A percentile compares a stretch with the other conserved stretches of the same genome.
phyloP scores from a whole-genome alignment of 2,888 invertebrate species.

The Campoletis raptor region DNA sequence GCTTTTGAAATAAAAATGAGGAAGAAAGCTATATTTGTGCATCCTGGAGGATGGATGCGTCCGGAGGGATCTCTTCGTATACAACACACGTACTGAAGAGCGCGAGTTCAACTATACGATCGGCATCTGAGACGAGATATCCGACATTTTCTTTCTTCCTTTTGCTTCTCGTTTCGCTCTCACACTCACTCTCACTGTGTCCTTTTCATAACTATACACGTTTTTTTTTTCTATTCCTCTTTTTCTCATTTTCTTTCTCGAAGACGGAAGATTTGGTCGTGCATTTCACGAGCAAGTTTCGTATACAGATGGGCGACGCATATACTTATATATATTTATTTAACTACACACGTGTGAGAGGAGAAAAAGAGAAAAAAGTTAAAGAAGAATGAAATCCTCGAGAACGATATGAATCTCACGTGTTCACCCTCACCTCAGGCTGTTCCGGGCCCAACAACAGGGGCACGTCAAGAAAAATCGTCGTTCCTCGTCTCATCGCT shows the following conservation, averaged over 20 bases:
- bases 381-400: slow-evolving; percentile 62
- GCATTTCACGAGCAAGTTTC: slow-evolving; percentile 65
- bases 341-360: neutral
- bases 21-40: slow-evolving; percentile 52
- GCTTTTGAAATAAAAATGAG: slow-evolving; percentile 52
- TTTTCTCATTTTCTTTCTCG: slow-evolving; percentile 31
- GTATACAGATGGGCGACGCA: neutral
- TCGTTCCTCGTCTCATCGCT: slow-evolving; percentile 41
- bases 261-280: slow-evolving; percentile 57
- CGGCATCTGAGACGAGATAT: slow-evolving; percentile 62
- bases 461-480: slow-evolving; percentile 56
- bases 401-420: slow-evolving; percentile 65
- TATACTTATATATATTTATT: neutral
- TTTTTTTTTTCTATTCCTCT: slow-evolving; percentile 13
- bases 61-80: slow-evolving; percentile 58
- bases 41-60: slow-evolving; percentile 56
- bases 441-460: slow-evolving; percentile 20
- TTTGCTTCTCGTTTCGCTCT: slow-evolving; percentile 31
- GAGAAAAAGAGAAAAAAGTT: slow-evolving; percentile 47
- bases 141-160: slow-evolving; percentile 22
- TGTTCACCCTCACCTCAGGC: slow-evolving; percentile 38
- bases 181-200: slow-evolving; percentile 23
- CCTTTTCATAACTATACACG: slow-evolving; percentile 29
- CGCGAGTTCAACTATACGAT: slow-evolving; percentile 55
- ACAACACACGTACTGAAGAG: slow-evolving; percentile 63